A percentile compares a stretch with the other conserved stretches of the same genome.
Conservation (phyloP, 2,888 invertebrate genomes). For the Lepidonotus clava region DNA sequence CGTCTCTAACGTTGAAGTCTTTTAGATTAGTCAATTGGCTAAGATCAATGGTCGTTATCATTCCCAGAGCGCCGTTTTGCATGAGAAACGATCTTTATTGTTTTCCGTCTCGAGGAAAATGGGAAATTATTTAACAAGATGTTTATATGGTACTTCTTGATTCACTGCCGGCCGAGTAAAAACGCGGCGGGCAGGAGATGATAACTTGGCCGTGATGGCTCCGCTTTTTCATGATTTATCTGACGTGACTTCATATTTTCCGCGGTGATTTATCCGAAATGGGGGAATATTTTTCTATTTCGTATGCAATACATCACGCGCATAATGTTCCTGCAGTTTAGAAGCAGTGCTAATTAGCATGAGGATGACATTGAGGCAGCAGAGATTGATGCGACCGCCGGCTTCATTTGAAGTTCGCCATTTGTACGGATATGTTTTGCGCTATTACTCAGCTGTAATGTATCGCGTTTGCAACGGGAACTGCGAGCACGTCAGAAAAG, state of each 20-base stretch:
- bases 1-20: constrained; percentile 35
- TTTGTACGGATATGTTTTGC: constrained; percentile 49
- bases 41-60: constrained; percentile 53
- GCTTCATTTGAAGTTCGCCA: constrained; percentile 53
- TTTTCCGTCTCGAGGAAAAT: constrained; percentile 54
- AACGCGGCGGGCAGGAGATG: constrained; percentile 25
- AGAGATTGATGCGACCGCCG: constrained; percentile 32
- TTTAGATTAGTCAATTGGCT: constrained; percentile 50
- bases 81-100: constrained; percentile 54
- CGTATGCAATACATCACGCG: constrained; percentile 45
- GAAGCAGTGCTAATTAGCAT: constrained; percentile 48
- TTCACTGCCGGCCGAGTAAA: constrained; percentile 39
- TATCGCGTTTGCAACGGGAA: constrained; percentile 38
- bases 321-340: constrained; percentile 36
- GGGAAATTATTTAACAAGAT: constrained; percentile 54
- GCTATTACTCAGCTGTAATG: constrained; percentile 38
- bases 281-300: constrained; percentile 49
- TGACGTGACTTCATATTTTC: constrained; percentile 47
- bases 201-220: constrained; percentile 45
- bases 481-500: constrained; percentile 47
- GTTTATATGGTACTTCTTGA: constrained; percentile 53
- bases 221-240: constrained; percentile 53
- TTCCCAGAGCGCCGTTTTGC: constrained; percentile 50
- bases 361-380: constrained; percentile 45
- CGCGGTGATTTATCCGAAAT: constrained; percentile 47